Base-by-base conservation (phyloP, 35 echinoderm and acorn worm species). In the Diadema setosum region DNA sequence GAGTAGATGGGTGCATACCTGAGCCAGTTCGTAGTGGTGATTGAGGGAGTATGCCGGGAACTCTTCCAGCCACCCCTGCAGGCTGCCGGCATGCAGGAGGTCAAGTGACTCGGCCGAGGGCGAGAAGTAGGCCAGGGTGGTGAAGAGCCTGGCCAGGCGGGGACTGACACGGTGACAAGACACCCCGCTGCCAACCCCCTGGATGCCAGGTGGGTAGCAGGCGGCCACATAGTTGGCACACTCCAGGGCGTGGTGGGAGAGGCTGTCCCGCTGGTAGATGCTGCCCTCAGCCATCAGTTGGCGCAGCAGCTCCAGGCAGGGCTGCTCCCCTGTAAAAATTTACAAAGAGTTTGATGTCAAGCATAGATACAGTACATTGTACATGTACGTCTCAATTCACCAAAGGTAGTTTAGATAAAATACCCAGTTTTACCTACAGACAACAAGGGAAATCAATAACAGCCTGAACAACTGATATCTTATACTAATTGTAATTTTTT, bases 31-130 rank as follows among this genome's bases (percentile, higher is more conserved):
- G 65, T 90, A 52, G 41, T 93, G 95, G 36, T 90, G 91, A 58
- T 78, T 81, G 5, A 97, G 76, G 6, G 95, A 97, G 42, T 97
- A 97, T 0, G 95, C 91, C 4, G 95, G 95, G 57, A 97, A 97
- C 44, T 97, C 95, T 65, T 97, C 95, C 46, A 97, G 50, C 95
- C 95, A 97, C 14, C 84, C 83, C 30, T 90, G 91, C 27, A 97
- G 61, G 14, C 84, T 93, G 25, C 74, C 23, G 2, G 88, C 33
- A 41, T 97, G 87, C 64, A 97, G 21, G 8, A 55, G 32, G 7
- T 86, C 43, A 12, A 91, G 70, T 15, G 91, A 78, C 34, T 93
- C 95, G 40, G 32, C 17, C 3, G 83, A 89, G 17, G 76, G 84
- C 1, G 91, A 29, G 63, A 82, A 91, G 18, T 92, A 87, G 5